These are phyloP conservation scores for Callosobruchus maculatus DNA, from an alignment of 2,888 invertebrate species.

Conservation along the genomic window DNA sequence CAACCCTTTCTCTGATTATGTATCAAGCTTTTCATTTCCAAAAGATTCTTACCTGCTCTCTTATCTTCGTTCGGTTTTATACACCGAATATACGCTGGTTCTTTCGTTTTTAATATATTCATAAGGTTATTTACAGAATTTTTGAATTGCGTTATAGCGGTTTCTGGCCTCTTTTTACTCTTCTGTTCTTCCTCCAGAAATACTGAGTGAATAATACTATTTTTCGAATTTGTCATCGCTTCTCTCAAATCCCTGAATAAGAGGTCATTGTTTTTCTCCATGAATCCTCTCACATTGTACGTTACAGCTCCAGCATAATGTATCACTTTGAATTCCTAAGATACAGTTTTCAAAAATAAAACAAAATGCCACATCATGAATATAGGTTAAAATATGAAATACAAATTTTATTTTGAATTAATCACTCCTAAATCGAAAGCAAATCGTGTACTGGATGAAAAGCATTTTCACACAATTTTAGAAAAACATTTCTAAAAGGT, in stretches of 20 bases:
- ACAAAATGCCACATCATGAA: no score
- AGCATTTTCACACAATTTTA: no score
- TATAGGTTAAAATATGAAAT: no score
- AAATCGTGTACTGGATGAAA: no score
- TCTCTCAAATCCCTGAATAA: conserved; percentile 84
- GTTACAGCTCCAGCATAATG: conserved; percentile 94
- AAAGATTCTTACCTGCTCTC: conserved; percentile 52
- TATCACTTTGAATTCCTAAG: conserved; percentile 79
- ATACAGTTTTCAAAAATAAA: no score
- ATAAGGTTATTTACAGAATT: conserved; percentile 81
- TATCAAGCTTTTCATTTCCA: background rate
- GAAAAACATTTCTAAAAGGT: no score
- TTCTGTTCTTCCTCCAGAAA: conserved; percentile 63
- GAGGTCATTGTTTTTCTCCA: conserved; percentile 92
- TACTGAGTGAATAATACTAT: conserved; percentile 59
- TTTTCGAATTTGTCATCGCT: conserved; percentile 71
- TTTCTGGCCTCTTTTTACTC: conserved; percentile 82
- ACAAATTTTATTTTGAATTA: no score
- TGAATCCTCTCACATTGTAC: conserved; percentile 80
- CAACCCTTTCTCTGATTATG: no score
- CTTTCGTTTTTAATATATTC: conserved; percentile 87
- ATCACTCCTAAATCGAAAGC: no score
- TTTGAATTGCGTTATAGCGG: conserved; percentile 88
- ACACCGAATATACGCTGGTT: conserved; percentile 90
- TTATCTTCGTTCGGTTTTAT: conserved; percentile 91